phyloP scores from a whole-genome alignment of 2,797 vertebrate genomes.

The Chloroceryle amazona region DNA sequence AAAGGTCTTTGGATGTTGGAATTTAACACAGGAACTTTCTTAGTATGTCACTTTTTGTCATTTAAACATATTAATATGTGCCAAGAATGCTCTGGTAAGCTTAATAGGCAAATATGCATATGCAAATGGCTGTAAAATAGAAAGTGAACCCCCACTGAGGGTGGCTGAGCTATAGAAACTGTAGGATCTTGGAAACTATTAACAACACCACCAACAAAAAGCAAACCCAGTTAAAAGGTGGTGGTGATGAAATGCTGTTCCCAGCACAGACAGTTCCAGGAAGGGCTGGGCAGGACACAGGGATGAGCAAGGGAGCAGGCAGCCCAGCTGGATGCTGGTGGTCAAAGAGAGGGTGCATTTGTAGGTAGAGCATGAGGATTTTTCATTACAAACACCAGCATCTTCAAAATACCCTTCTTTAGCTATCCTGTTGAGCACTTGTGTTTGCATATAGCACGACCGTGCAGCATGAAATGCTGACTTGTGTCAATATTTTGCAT shows the following conservation, averaged over 20 bases:
- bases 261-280: background rate
- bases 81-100: background rate
- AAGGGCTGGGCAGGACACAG: background rate
- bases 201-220: background rate
- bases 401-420: background rate
- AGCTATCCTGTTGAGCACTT: background rate
- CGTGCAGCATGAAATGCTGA: background rate
- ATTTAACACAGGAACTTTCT: background rate
- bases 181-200: background rate
- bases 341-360: background rate
- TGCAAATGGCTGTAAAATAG: background rate
- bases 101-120: background rate
- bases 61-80: background rate
- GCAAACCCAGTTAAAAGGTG: background rate
- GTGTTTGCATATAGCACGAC: accelerated
- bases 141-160: background rate
- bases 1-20: background rate
- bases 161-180: background rate
- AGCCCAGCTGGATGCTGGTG: background rate
- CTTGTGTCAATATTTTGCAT: background rate
- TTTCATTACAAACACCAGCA: background rate
- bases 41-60: background rate
- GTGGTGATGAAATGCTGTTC: too few relatives aligned
- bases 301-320: background rate
- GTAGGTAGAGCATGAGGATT: background rate